Conservation (phyloP, 2,888 invertebrate genomes). For the Keiferia lycopersicella region DNA sequence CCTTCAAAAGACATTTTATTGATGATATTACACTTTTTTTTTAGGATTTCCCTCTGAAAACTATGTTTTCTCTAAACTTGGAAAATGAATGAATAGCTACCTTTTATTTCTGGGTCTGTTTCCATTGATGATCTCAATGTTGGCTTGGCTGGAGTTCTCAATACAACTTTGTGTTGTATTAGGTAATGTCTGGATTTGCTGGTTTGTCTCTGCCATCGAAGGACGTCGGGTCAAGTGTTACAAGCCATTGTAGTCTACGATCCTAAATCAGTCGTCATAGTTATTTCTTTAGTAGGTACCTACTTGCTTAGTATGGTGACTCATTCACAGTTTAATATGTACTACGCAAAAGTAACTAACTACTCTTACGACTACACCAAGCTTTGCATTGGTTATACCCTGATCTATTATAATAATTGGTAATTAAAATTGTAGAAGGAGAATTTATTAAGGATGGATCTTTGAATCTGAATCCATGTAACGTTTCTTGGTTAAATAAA, state of each 20-base stretch:
- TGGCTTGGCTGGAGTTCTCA: constrained; percentile 22
- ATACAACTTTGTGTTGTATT: constrained; percentile 23
- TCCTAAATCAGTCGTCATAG: neutral
- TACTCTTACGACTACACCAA: too few species aligned
- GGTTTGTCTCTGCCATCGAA: neutral
- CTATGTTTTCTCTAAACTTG: constrained; percentile 22
- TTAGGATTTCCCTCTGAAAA: too few species aligned
- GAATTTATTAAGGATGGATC: too few species aligned
- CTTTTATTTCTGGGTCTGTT: constrained; percentile 14
- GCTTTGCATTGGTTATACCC: too few species aligned
- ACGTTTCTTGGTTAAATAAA: too few species aligned
- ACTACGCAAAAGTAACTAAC: too few species aligned
- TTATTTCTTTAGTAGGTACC: neutral
- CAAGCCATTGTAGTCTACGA: neutral
- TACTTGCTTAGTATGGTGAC: neutral
- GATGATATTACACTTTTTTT: too few species aligned
- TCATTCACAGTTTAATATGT: too few species aligned
- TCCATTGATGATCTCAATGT: constrained; percentile 35
- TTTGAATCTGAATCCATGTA: too few species aligned
- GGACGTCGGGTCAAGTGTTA: neutral
- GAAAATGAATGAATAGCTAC: constrained; percentile 37
- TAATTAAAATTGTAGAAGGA: too few species aligned
- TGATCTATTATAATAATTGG: too few species aligned
- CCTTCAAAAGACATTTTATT: too few species aligned
- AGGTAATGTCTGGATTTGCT: neutral